Evolutionary conservation across 1,140 invertebrate species (phyloP), one percentile per base, ranked within the genome.

Genomic region (Drosophila littoralis): DNA sequence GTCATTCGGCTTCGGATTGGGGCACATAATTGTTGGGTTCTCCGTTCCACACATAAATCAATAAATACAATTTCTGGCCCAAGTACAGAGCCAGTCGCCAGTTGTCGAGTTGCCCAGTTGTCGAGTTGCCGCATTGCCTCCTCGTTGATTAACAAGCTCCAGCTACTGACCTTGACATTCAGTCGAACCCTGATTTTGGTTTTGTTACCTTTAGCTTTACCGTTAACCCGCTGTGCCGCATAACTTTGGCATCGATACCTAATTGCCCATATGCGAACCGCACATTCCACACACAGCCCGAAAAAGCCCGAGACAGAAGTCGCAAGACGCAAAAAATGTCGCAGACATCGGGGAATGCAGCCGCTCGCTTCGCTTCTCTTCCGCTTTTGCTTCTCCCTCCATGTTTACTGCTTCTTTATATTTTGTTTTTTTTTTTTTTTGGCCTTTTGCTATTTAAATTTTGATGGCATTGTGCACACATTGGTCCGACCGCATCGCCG

Each of bases 391-490:
- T 59, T 52, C 32, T 69, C 59, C 40, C 17, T 61, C 7, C 22
- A 15, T 59, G 58, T 67, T 60, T 57, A 6, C 46, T 46, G 4
- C 17, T n/a, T 7, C 7, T 50, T 35, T 43, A 52, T 43, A 52
- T 64, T 8, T 15, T 48, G 12, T 9, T 9, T 4, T 58, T 46
- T n/a, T 50, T 57, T 35, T 17, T n/a, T 38, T 40, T 9, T 17
- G 17, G 32, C 32, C 32, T 36, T 77, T 79, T 79, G 71, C 85
- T 89, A 89, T 89, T 89, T 89, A 89, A 89, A 89, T 89, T 89
- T 89, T 79, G 84, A 89, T 89, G 84, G 85, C 84, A 90, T 89
- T 89, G 84, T 89, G 85, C 84, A 81, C 81, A 85, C 52, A 67
- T 67, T 54, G 51, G 33, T 33, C 42, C 72, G 58, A 65, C 59